Percentiles rank a stretch among this genome's conserved stretches.
Evolutionary conservation across 2,113 vertebrate genomes (phyloP).

Genomic region (Carollia perspicillata): DNA sequence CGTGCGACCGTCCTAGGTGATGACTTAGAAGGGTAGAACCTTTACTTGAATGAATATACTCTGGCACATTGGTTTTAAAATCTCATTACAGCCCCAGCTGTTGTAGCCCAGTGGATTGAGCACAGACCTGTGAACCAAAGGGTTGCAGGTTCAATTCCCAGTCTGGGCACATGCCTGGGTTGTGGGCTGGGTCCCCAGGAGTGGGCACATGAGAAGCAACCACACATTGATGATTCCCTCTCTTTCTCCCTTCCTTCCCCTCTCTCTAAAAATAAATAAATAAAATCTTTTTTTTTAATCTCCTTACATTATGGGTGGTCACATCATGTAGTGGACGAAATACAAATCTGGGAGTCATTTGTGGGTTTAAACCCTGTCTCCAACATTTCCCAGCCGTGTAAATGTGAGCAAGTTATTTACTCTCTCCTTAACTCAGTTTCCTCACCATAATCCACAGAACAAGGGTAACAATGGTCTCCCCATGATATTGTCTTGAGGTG

Average conservation of each 20-base stretch:
- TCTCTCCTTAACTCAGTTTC: neutral
- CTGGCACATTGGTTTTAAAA: neutral
- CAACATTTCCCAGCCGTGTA: neutral
- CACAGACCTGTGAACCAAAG: too few relatives aligned
- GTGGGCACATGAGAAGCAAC: too few relatives aligned
- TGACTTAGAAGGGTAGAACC: neutral
- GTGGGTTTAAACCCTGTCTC: neutral
- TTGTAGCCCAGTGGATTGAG: too few relatives aligned
- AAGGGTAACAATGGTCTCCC: neutral
- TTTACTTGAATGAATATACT: neutral
- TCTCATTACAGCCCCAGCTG: neutral
- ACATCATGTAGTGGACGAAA: neutral
- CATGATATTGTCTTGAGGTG: neutral
- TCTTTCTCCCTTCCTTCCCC: too few relatives aligned
- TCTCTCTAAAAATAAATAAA: too few relatives aligned
- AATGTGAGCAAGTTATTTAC: neutral
- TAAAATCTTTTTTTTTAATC: neutral
- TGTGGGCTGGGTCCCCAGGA: too few relatives aligned
- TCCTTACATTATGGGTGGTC: neutral
- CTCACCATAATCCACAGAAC: neutral
- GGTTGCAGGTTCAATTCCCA: too few relatives aligned
- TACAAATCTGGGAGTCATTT: neutral
- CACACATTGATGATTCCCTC: too few relatives aligned
- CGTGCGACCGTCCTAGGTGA: neutral
- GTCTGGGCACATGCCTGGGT: too few relatives aligned